Conservation (phyloP, 2,888 invertebrate genomes). For the Leucania comma region DNA sequence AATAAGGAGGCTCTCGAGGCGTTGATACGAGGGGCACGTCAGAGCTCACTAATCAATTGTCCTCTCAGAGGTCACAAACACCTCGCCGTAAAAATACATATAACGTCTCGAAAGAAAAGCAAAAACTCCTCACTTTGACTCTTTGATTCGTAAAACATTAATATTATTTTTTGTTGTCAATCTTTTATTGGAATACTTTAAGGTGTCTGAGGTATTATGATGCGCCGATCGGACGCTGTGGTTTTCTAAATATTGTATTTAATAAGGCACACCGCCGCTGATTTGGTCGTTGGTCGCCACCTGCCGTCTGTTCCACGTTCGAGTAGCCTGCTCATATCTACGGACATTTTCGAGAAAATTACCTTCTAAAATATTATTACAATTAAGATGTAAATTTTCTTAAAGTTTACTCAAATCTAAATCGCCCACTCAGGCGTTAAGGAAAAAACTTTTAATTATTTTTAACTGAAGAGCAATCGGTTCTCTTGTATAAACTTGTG, state of each 20-base stretch:
- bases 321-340: constrained; percentile 9
- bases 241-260: constrained; percentile 41
- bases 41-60: constrained; percentile 79
- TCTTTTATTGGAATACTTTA: constrained; percentile 62
- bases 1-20: constrained; percentile 71
- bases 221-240: constrained; percentile 46
- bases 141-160: constrained; percentile 70
- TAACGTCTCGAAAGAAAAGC: constrained; percentile 62
- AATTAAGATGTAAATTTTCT: constrained; percentile 15
- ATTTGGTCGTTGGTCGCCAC: constrained; percentile 19
- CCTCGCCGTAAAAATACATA: constrained; percentile 64
- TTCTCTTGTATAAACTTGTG: not conserved
- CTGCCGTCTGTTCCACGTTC: constrained; percentile 22
- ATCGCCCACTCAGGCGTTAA: too few species aligned
- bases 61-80: constrained; percentile 71
- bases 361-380: constrained; percentile 3
- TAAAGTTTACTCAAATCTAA: not conserved
- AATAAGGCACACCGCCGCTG: constrained; percentile 19
- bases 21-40: constrained; percentile 66
- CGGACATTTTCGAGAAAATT: not conserved
- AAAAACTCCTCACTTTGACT: constrained; percentile 62
- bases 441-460: not conserved
- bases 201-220: constrained; percentile 56
- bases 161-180: constrained; percentile 68
- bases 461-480: not conserved